Percentiles rank a stretch among this genome's conserved stretches.
phyloP scores from a whole-genome alignment of 2,888 invertebrate genomes.

The Chalcosyrphus nemorum region DNA sequence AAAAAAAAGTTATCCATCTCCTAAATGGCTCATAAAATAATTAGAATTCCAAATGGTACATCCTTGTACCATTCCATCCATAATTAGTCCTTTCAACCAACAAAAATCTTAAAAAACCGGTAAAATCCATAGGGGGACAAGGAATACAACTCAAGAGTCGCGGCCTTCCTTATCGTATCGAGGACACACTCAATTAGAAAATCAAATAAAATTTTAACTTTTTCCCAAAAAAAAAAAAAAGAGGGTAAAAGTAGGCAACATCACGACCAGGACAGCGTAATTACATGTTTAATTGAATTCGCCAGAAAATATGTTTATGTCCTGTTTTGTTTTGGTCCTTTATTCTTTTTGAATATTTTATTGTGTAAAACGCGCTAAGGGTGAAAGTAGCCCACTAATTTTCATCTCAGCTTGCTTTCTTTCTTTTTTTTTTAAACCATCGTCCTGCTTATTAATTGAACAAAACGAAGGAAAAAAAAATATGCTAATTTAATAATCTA shows the following conservation, averaged over 20 bases:
- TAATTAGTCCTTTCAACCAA: constrained; percentile 60
- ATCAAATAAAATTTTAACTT: constrained; percentile 70
- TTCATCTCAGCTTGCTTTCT: constrained; percentile 28
- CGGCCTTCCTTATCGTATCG: constrained; percentile 50
- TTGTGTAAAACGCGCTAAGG: constrained; percentile 43
- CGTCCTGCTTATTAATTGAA: constrained; percentile 63
- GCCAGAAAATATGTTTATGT: constrained; percentile 76
- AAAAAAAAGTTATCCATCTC: constrained; percentile 25
- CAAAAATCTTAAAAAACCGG: not conserved
- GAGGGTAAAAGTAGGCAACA: constrained; percentile 39
- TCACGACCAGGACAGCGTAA: constrained; percentile 76
- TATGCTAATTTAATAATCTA: constrained; percentile 71
- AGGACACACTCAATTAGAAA: constrained; percentile 73
- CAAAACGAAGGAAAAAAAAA: constrained; percentile 21
- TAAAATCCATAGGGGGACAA: constrained; percentile 42
- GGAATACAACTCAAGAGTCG: not conserved
- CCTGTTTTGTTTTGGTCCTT: constrained; percentile 56
- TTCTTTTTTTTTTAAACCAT: constrained; percentile 15
- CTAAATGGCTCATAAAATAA: constrained; percentile 66
- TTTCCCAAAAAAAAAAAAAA: constrained; percentile 24
- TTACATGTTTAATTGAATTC: constrained; percentile 81
- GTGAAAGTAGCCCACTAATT: constrained; percentile 59
- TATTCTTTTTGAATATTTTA: constrained; percentile 66
- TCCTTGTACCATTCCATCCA: constrained; percentile 33
- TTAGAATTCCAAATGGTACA: constrained; percentile 63